phyloP scores from a whole-genome alignment of 2,113 vertebrate species.

The Ophthalmolycus amberensis region DNA sequence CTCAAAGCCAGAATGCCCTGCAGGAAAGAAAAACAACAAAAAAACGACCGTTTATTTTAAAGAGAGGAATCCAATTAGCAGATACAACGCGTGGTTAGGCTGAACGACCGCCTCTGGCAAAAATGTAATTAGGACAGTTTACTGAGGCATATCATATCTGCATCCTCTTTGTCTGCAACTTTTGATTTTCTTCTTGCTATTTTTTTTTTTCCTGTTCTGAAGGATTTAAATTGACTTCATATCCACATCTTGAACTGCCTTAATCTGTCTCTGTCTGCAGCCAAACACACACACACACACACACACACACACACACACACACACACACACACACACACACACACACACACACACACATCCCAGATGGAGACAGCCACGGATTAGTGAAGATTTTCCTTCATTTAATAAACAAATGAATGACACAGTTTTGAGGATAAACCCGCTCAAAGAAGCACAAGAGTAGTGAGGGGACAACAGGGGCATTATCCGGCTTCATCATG shows the following conservation, averaged over 20 bases:
- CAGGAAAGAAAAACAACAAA: slow-evolving; percentile 28
- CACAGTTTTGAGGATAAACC: slow-evolving; percentile 82
- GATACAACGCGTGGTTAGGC: slow-evolving; percentile 61
- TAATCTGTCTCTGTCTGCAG: slow-evolving; percentile 47
- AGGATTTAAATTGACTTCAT: slow-evolving; percentile 68
- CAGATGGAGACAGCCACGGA: slow-evolving; percentile 80
- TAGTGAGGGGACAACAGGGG: slow-evolving; percentile 37
- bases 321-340: slow-evolving; percentile 19
- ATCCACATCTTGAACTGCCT: slow-evolving; percentile 63
- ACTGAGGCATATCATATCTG: slow-evolving; percentile 52
- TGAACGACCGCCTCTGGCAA: slow-evolving; percentile 52
- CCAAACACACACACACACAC: slow-evolving; percentile 5
- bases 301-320: slow-evolving; percentile 15
- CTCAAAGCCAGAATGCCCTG: slow-evolving; percentile 35
- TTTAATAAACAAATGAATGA: slow-evolving; percentile 83
- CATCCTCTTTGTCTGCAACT: slow-evolving; percentile 55
- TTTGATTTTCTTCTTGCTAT: slow-evolving; percentile 5
- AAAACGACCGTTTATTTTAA: slow-evolving; percentile 56
- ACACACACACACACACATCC: slow-evolving; percentile 20
- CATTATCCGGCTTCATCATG: slow-evolving; percentile 64
- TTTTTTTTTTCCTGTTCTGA: slow-evolving; percentile 7
- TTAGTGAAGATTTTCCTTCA: slow-evolving; percentile 83
- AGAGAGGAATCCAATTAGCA: slow-evolving; percentile 73
- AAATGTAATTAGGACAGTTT: slow-evolving; percentile 69
- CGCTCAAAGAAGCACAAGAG: slow-evolving; percentile 71